phyloP scores from a whole-genome alignment of 1,140 invertebrate genomes.

The Drosophila parabipectinata region DNA sequence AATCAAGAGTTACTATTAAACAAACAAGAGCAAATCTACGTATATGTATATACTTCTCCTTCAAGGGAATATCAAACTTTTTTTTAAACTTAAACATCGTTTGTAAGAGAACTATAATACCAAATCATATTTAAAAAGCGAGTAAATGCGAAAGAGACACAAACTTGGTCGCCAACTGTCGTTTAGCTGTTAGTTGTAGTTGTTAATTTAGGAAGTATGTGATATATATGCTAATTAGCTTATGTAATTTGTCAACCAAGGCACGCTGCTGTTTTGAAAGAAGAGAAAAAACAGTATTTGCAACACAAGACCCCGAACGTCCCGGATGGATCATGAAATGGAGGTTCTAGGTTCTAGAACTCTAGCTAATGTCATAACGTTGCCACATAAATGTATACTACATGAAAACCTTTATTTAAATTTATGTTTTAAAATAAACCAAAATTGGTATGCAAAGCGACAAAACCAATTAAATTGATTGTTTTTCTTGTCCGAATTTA shows the following conservation, averaged over 20 bases:
- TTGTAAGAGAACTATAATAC: constrained; percentile 72
- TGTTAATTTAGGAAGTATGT: constrained; percentile 49
- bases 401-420: constrained; percentile 47
- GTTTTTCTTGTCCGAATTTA: constrained; percentile 17
- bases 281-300: constrained; percentile 36
- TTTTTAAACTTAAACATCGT: constrained; percentile 33
- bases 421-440: constrained; percentile 61
- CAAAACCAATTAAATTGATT: constrained; percentile 40
- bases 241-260: constrained; percentile 46
- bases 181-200: constrained; percentile 45
- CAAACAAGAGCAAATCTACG: constrained; percentile 22
- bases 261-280: constrained; percentile 31
- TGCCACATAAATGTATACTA: constrained; percentile 65
- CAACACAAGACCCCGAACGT: constrained; percentile 31
- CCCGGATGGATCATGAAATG: not conserved
- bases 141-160: constrained; percentile 9
- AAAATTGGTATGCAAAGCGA: constrained; percentile 53
- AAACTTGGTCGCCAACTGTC: constrained; percentile 12
- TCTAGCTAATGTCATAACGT: constrained; percentile 57
- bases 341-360: constrained; percentile 3
- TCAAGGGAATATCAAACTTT: constrained; percentile 27
- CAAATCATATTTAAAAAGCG: constrained; percentile 53
- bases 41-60: constrained; percentile 53
- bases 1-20: constrained; percentile 57
- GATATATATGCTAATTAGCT: constrained; percentile 51